Conservation (phyloP, 2,888 invertebrate species). For the Eupithecia pulchellata region DNA sequence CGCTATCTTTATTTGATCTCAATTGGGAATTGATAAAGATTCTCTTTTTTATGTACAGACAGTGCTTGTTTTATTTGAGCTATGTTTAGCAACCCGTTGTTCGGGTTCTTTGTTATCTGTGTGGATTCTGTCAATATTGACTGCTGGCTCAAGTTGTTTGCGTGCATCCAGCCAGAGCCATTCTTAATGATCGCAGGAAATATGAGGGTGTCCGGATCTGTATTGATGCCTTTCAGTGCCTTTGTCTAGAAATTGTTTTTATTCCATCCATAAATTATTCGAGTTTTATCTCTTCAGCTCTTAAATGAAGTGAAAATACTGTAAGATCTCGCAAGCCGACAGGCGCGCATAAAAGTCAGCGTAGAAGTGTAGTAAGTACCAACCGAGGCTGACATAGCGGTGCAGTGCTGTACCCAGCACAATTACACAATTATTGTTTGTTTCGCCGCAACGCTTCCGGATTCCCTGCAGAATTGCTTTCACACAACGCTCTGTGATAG, state of each 20-base stretch:
- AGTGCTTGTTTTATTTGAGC: conserved; percentile 71
- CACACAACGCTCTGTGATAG: conserved; percentile 52
- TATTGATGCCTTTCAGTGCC: conserved; percentile 20
- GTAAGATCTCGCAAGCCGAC: neutral
- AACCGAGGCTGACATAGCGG: conserved; percentile 20
- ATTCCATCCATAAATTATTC: neutral
- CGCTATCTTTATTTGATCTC: conserved; percentile 50
- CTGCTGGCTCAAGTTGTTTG: conserved; percentile 59
- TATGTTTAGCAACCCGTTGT: conserved; percentile 76
- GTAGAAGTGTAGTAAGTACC: conserved; percentile 10
- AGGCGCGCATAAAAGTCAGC: conserved; percentile 15
- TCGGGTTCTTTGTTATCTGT: conserved; percentile 77
- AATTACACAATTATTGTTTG: conserved; percentile 77
- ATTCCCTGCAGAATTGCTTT: conserved; percentile 73
- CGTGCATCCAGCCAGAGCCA: conserved; percentile 45
- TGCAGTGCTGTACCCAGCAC: conserved; percentile 58
- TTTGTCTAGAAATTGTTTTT: neutral
- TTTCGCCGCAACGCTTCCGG: conserved; percentile 69
- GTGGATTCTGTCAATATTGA: conserved; percentile 75
- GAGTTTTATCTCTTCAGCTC: neutral
- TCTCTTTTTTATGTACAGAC: conserved; percentile 56
- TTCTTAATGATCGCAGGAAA: conserved; percentile 42
- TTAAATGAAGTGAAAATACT: neutral
- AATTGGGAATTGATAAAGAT: conserved; percentile 48
- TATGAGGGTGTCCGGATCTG: conserved; percentile 14